Conservation (phyloP, 1,140 invertebrate genomes). For the Coelopa frigida region DNA sequence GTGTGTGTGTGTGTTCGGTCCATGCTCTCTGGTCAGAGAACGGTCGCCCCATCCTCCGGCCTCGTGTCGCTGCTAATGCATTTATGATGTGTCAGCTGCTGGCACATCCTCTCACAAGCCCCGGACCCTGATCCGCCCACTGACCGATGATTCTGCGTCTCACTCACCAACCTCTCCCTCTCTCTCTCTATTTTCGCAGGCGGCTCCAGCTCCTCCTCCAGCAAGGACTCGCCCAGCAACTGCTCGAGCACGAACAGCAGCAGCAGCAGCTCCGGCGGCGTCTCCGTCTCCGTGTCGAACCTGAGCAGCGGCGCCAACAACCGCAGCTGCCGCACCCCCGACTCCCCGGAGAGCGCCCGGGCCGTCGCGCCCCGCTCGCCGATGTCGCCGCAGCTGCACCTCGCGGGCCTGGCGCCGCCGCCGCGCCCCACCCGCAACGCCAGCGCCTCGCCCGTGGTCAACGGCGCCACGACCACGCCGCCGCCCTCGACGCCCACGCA, state of each 20-base stretch:
- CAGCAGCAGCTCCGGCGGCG: conserved; percentile 17
- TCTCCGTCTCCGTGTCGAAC: conserved; percentile 9
- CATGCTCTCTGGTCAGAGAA: not conserved
- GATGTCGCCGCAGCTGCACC: conserved; percentile 41
- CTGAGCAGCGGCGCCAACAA: conserved; percentile 5
- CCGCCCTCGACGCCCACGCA: conserved; percentile 21
- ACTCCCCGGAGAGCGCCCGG: conserved; percentile 47
- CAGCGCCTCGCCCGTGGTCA: conserved; percentile 27
- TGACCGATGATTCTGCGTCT: conserved; percentile 1
- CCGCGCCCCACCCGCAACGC: conserved; percentile 26
- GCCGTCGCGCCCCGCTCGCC: conserved; percentile 41
- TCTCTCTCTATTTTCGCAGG: not conserved
- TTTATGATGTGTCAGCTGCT: conserved; percentile 19
- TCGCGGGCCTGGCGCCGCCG: conserved; percentile 32
- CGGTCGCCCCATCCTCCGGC: not conserved
- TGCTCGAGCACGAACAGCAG: conserved; percentile 27
- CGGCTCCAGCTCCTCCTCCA: conserved; percentile 24
- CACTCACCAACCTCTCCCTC: conserved; percentile 1
- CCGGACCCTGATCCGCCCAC: too few species aligned
- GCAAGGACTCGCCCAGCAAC: too few species aligned
- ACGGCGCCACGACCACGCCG: conserved; percentile 20
- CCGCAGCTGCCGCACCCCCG: conserved; percentile 45
- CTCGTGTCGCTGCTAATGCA: conserved; percentile 16
- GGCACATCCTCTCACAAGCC: conserved; percentile 9
- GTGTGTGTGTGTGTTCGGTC: not conserved